A percentile compares a stretch with the other conserved stretches of the same genome.
Evolutionary conservation across 2,888 invertebrate genomes (phyloP).

Genomic region (Euzetes globulus): DNA sequence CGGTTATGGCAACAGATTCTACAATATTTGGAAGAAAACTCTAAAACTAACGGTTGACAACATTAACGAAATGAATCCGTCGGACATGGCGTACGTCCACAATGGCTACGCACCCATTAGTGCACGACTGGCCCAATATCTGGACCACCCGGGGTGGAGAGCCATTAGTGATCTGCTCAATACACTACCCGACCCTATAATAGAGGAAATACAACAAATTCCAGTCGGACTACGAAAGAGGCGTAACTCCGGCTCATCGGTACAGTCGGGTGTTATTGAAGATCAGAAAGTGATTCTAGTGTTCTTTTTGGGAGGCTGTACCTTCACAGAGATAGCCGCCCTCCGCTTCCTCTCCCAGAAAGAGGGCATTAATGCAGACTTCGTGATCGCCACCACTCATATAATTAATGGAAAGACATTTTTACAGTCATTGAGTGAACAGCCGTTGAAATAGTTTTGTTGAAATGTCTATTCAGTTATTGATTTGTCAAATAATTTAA

Average conservation of each 20-base stretch:
- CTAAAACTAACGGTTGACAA: conserved; percentile 80
- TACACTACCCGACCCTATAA: conserved; percentile 67
- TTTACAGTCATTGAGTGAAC: conserved; percentile 55
- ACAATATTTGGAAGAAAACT: conserved; percentile 52
- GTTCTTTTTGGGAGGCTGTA: conserved; percentile 94
- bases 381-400: conserved; percentile 82
- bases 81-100: conserved; percentile 83
- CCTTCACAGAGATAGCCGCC: conserved; percentile 76
- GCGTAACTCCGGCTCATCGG: conserved; percentile 42
- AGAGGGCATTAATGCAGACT: conserved; percentile 69
- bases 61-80: conserved; percentile 69
- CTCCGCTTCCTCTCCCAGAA: conserved; percentile 55
- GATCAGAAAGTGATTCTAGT: conserved; percentile 65
- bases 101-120: conserved; percentile 87
- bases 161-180: conserved; percentile 71
- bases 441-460: background rate
- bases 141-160: conserved; percentile 50
- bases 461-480: background rate
- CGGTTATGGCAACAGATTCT: conserved; percentile 43
- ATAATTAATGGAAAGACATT: conserved; percentile 82
- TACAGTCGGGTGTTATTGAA: conserved; percentile 45
- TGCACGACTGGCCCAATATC: conserved; percentile 58
- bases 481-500: no score
- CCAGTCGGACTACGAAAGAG: conserved; percentile 46
- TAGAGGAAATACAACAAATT: conserved; percentile 52